Conservation (phyloP, 1,140 invertebrate species). For the Cotesia typhae region DNA sequence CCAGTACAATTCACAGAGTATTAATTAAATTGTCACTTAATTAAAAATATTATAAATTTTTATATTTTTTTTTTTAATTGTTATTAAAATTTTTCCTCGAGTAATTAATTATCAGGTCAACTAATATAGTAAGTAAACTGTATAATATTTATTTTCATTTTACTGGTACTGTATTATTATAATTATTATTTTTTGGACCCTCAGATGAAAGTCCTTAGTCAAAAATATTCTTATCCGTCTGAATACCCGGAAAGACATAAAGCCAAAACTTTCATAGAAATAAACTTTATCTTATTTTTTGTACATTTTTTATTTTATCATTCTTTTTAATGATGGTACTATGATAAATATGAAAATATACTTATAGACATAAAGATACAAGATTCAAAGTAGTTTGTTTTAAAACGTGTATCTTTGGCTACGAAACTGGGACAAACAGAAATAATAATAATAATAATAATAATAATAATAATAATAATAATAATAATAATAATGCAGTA, state of each 20-base stretch:
- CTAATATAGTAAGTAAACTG: not conserved
- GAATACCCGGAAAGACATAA: not conserved
- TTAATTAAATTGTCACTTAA: slow-evolving; percentile 49
- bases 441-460: too few relatives aligned
- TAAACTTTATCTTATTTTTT: not conserved
- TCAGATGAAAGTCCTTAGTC: too few relatives aligned
- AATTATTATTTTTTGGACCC: not conserved
- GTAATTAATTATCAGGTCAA: slow-evolving; percentile 33
- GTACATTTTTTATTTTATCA: too few relatives aligned
- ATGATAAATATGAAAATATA: too few relatives aligned
- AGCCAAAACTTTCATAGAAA: not conserved
- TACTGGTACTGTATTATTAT: not conserved
- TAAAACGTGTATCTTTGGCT: too few relatives aligned
- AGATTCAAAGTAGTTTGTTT: too few relatives aligned
- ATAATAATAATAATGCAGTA: too few relatives aligned
- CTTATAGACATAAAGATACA: too few relatives aligned
- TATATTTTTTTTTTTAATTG: not conserved
- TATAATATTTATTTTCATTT: not conserved
- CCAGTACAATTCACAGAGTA: not conserved
- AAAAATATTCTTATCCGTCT: too few relatives aligned
- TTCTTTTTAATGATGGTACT: too few relatives aligned
- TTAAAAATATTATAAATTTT: slow-evolving; percentile 41
- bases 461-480: too few relatives aligned
- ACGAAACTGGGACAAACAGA: too few relatives aligned
- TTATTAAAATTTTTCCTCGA: slow-evolving; percentile 30